Evolutionary conservation across 2,113 vertebrate genomes (phyloP).

Genomic region (Otocyon megalotis): DNA sequence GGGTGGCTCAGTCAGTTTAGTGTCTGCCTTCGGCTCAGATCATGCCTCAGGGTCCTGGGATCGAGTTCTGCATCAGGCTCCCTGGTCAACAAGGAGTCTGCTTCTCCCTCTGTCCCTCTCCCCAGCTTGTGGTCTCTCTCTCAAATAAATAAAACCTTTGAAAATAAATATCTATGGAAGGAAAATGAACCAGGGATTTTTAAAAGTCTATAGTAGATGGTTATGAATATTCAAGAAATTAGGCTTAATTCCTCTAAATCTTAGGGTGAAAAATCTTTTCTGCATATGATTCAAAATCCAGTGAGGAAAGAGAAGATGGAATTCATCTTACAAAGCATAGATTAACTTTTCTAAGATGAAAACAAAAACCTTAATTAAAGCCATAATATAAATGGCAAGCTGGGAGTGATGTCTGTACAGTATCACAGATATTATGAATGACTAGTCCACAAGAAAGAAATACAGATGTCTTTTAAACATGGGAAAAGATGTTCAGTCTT

Average conservation of each 20-base stretch:
- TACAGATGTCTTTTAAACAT: background rate
- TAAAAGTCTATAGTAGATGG: background rate
- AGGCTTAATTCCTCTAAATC: background rate
- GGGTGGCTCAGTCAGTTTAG: too few relatives aligned
- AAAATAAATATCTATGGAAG: background rate
- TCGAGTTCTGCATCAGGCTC: too few relatives aligned
- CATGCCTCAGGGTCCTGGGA: too few relatives aligned
- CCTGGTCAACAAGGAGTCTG: too few relatives aligned
- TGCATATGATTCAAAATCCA: background rate
- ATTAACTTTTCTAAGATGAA: background rate
- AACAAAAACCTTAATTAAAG: slow-evolving; percentile 3
- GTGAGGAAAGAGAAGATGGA: background rate
- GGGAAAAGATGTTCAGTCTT: background rate
- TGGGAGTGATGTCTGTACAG: background rate
- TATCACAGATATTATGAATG: background rate
- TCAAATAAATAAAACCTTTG: too few relatives aligned
- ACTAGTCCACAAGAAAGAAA: background rate
- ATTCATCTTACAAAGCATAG: background rate
- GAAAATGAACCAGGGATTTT: background rate
- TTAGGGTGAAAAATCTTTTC: background rate
- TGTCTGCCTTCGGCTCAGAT: too few relatives aligned
- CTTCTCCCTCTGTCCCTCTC: too few relatives aligned
- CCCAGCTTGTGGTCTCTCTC: too few relatives aligned
- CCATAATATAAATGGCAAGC: background rate
- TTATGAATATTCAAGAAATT: background rate